Conservation (phyloP, 1,140 invertebrate species). For the Drosophila gunungcola region DNA sequence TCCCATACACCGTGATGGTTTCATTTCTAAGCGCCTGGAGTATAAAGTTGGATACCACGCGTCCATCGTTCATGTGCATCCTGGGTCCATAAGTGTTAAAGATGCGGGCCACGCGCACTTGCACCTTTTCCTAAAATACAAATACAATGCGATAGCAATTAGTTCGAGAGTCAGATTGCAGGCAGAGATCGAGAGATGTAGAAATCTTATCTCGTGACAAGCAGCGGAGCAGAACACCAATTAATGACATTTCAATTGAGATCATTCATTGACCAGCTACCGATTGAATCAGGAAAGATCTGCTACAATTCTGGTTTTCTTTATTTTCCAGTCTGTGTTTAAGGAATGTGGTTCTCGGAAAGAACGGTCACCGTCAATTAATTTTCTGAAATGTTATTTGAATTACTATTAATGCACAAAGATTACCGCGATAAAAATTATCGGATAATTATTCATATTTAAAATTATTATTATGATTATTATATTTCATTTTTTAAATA, state of each 20-base stretch:
- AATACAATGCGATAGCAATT: slow-evolving; percentile 7
- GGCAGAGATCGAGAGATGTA: slow-evolving; percentile 5
- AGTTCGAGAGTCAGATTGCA: slow-evolving; percentile 1
- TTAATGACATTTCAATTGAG: slow-evolving; percentile 43
- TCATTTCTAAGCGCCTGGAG: slow-evolving; percentile 97
- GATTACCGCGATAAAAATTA: no score
- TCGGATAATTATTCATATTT: no score
- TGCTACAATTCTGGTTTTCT: slow-evolving; percentile 1
- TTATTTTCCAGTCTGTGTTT: neutral
- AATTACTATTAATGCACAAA: no score
- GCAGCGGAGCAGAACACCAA: slow-evolving; percentile 26
- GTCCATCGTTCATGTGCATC: slow-evolving; percentile 99
- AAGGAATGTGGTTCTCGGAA: neutral
- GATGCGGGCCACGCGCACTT: slow-evolving; percentile 97
- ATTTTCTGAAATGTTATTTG: no score
- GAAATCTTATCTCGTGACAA: slow-evolving; percentile 38
- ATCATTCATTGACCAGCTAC: slow-evolving; percentile 49
- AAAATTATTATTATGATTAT: no score
- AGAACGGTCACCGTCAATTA: no score
- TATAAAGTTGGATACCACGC: slow-evolving; percentile 99
- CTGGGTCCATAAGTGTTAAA: slow-evolving; percentile 99
- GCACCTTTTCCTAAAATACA: slow-evolving; percentile 90
- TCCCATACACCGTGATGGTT: slow-evolving; percentile 98
- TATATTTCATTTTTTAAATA: no score
- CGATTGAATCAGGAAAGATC: slow-evolving; percentile 45